Evolutionary conservation across 1,140 invertebrate genomes (phyloP).

Genomic region (Teleogryllus occipitalis): DNA sequence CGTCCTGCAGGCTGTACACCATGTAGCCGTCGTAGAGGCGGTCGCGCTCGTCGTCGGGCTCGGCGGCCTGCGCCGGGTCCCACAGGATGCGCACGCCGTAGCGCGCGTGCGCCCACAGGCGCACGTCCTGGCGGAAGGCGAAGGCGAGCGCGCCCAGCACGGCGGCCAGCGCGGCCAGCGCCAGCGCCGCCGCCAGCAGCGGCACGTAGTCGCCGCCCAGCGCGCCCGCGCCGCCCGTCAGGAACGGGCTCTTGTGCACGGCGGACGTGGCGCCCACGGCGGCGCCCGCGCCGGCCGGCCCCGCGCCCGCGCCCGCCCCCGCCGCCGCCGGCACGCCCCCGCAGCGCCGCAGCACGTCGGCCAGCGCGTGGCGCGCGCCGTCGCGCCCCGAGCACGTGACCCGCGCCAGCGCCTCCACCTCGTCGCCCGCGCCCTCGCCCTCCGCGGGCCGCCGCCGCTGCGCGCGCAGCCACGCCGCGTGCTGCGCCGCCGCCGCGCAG

Average conservation of each 20-base stretch:
- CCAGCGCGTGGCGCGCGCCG: constrained; percentile 19
- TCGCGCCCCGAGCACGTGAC: constrained; percentile 11
- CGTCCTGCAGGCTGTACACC: constrained; percentile 78
- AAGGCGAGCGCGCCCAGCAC: constrained; percentile 59
- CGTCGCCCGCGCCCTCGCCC: constrained; percentile 30
- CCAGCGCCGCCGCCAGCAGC: constrained; percentile 59
- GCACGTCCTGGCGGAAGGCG: constrained; percentile 64
- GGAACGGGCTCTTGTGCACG: constrained; percentile 48
- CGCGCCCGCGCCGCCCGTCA: constrained; percentile 39
- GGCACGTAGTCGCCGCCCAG: constrained; percentile 57
- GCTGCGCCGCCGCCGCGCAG: constrained; percentile 52
- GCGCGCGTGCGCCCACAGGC: constrained; percentile 62
- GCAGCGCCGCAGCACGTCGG: background rate
- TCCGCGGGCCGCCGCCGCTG: constrained; percentile 41
- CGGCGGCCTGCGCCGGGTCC: constrained; percentile 39
- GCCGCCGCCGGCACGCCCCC: constrained; percentile 43
- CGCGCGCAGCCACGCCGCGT: constrained; percentile 55
- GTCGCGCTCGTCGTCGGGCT: constrained; percentile 49
- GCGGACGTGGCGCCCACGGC: constrained; percentile 52
- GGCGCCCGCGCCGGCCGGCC: constrained; percentile 37
- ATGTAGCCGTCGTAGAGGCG: constrained; percentile 80
- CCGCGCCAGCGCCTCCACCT: background rate
- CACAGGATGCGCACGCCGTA: constrained; percentile 62
- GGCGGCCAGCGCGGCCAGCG: constrained; percentile 61
- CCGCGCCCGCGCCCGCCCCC: constrained; percentile 47